A percentile compares a stretch with the other conserved stretches of the same genome.
Evolutionary conservation across 2,113 vertebrate genomes (phyloP).

Genomic region (Zonotrichia leucophrys): DNA sequence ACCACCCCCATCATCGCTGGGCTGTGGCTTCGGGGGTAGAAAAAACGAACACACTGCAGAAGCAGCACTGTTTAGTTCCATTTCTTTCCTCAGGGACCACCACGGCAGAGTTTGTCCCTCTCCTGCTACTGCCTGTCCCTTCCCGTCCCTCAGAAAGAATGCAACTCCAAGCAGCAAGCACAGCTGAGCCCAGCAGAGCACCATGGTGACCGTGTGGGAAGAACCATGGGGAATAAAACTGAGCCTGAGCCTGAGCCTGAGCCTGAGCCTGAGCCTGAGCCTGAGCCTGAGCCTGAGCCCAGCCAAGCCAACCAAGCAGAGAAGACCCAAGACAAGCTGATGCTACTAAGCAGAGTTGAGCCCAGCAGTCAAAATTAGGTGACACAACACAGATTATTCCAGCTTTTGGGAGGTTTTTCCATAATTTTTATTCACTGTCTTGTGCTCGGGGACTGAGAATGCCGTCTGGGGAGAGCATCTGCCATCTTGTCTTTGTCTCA

Average conservation of each 20-base stretch:
- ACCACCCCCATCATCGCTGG: no score
- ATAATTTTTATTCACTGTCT: neutral
- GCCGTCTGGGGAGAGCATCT: neutral
- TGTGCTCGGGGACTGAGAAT: neutral
- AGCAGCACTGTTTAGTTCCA: neutral
- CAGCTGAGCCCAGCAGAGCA: neutral
- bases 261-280: no score
- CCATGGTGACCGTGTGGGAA: rapidly evolving
- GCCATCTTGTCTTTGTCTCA: neutral
- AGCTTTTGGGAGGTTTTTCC: neutral
- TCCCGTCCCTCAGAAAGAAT: neutral
- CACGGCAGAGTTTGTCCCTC: neutral
- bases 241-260: neutral
- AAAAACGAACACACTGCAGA: rapidly evolving
- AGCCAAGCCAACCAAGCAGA: neutral
- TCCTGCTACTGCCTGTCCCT: neutral
- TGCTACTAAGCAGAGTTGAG: neutral
- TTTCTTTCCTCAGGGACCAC: neutral
- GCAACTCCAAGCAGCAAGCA: rapidly evolving
- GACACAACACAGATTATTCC: neutral
- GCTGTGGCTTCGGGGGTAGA: neutral
- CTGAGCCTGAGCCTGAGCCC: neutral
- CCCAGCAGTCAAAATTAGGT: neutral
- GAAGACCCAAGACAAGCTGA: neutral
- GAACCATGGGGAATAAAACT: neutral